Percentiles rank a stretch among this genome's conserved stretches.
phyloP scores from a whole-genome alignment of 1,140 invertebrate species.

The Diorhabda carinulata region DNA sequence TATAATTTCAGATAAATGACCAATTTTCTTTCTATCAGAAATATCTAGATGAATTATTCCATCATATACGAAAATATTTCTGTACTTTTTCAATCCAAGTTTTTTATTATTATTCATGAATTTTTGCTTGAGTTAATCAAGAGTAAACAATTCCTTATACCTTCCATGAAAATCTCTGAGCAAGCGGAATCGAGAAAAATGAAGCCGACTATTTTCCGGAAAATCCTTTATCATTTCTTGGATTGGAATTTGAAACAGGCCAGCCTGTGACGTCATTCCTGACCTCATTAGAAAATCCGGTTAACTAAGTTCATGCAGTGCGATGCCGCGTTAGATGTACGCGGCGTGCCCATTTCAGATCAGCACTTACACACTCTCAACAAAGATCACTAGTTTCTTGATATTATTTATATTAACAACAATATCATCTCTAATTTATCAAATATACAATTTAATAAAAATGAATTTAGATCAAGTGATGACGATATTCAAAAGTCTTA shows the following conservation, averaged over 20 bases:
- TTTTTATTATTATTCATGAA: background rate
- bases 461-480: too few species aligned
- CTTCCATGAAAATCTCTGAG: background rate
- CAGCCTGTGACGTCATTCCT: slow-evolving; percentile 14
- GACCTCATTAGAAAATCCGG: slow-evolving; percentile 12
- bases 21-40: too few species aligned
- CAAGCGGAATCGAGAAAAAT: background rate
- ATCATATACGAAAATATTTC: too few species aligned
- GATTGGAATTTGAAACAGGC: slow-evolving; percentile 14
- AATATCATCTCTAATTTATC: too few species aligned
- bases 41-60: too few species aligned
- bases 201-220: slow-evolving; percentile 7
- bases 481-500: too few species aligned
- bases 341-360: background rate
- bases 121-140: background rate
- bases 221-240: slow-evolving; percentile 15
- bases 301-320: slow-evolving; percentile 12
- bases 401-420: too few species aligned
- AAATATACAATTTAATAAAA: too few species aligned
- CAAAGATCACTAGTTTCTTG: too few species aligned
- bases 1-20: too few species aligned
- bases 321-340: background rate
- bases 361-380: too few species aligned
- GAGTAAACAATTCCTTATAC: background rate
- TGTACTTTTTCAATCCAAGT: background rate